Base-by-base conservation (phyloP, 2,888 invertebrate genomes). In the Venusia cambrica region DNA sequence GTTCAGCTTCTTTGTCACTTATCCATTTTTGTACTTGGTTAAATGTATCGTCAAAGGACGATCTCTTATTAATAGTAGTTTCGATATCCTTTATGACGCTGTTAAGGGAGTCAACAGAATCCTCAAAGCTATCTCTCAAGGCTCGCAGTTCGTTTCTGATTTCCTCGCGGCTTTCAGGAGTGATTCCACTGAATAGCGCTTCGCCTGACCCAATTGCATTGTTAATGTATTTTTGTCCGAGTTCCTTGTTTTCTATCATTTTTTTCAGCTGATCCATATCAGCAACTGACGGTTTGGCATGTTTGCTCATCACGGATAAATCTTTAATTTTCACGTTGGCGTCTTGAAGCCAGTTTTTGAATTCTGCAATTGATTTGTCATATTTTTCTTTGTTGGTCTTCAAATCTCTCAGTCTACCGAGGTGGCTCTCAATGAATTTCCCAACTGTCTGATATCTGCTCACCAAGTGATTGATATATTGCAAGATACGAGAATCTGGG, bases 41-140 rank as follows among this genome's bases (percentile, higher is more conserved):
- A 52, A 95, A 94, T 45, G 95, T 96, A 56, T 97, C 97, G 68
- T 97, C 97, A 69, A 98, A 96, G 1, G 97, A 96, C 2, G 96
- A 95, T 73, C 97, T 91, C 57, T 97, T 96, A 67, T 97, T 93
- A 43, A 97, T 90, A 17, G 94, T 93, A 1, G 93, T 94, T 84
- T 98, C 97, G 7, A 97, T 93, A 57, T 93, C 93, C 70, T 97
- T 96, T 49, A 96, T 92, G 1, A 96, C 91, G 6, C 92, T 91
- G 66, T 95, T 96, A 0, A 96, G 91, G 70, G 93, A 92, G 69
- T 95, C 96, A 2, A 94, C 91, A 22, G 97, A 90, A 26, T 93
- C 90, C 74, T 98, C 97, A 60, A 95, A 95, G 45, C 91, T 91
- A 58, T 94, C 93, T 46, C 97, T 90, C 31, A 97, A 84, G 42